Evolutionary conservation across 2,888 invertebrate species (phyloP), one percentile per base, ranked within the genome.

Genomic region (Athrips mouffetella): DNA sequence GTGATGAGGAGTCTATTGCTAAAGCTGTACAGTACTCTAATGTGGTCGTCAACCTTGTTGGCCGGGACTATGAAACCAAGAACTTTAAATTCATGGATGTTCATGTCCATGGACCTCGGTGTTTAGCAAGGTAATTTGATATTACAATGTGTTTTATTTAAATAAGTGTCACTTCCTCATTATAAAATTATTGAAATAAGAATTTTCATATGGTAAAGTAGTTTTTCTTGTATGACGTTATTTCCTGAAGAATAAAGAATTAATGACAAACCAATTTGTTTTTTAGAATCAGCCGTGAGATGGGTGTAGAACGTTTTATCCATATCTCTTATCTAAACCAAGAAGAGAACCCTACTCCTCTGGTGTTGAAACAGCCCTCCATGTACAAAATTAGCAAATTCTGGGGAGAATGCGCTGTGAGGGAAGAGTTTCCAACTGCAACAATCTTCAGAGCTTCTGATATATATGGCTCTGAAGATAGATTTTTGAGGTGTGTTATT

Each of bases 41-140:
- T 88, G 96, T 99, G 45, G 99, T 99, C 1, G 92, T 99, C 58
- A 99, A 99, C 79, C 89, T 98, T 50, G 91, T 99, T 55, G 98
- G 99, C 3, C 90, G 95, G 30, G 96, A 97, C 62, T 96, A 92
- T 90, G 97, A 98, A 79, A 99, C 99, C 0, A 94, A 91, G 83
- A 97, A 97, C 78, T 99, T 93, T 67, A 92, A 90, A 47, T 97
- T 92, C 70, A 85, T 94, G 48, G 96, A 97, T 85, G 96, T 98
- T 0, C 92, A 99, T 89, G 94, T 96, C 0, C 91, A 93, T 11
- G 98, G 96, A 7, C 93, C 98, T 0, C 90, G 94, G 31, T 91
- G 90, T 10, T 84, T 99, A 67, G 99, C 99, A 4, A 92, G 93
- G 91, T 91, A 62, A 27, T 16, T 30, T 20, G 18, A 21, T 44